Percentiles rank a stretch among this genome's conserved stretches.
phyloP scores from a whole-genome alignment of 2,797 vertebrate genomes.

The Cuculus canorus region DNA sequence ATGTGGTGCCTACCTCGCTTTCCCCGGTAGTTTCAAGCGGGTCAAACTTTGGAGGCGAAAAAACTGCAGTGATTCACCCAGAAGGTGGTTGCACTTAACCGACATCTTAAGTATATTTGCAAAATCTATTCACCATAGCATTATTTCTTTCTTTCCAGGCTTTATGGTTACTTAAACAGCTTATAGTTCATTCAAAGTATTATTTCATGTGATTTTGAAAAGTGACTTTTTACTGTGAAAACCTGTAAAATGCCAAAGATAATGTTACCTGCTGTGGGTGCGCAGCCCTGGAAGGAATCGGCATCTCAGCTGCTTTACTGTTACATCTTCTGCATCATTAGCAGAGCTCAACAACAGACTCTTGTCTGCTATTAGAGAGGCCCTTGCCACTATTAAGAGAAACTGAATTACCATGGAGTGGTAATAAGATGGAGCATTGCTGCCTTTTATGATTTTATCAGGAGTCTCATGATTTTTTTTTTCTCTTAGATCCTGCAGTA shows the following conservation, averaged over 20 bases:
- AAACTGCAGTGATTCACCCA: not conserved
- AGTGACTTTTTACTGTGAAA: not conserved
- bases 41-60: not conserved
- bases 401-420: constrained; percentile 5
- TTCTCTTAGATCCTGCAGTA: constrained; percentile 7
- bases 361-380: not conserved
- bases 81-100: not conserved
- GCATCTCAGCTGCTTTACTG: not conserved
- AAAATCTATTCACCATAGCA: not conserved
- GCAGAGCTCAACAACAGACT: not conserved
- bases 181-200: not conserved
- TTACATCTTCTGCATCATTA: constrained; percentile 18
- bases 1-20: not conserved
- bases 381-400: constrained; percentile 24
- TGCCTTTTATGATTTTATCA: constrained; percentile 46
- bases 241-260: not conserved
- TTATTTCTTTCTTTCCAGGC: not conserved
- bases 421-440: constrained; percentile 1
- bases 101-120: not conserved
- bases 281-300: not conserved
- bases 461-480: not conserved
- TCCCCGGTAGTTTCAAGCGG: not conserved
- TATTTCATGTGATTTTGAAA: not conserved
- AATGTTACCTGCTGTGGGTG: not conserved
- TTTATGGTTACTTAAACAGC: not conserved